phyloP scores from a whole-genome alignment of 2,888 invertebrate species.

The Drosophila atripex region DNA sequence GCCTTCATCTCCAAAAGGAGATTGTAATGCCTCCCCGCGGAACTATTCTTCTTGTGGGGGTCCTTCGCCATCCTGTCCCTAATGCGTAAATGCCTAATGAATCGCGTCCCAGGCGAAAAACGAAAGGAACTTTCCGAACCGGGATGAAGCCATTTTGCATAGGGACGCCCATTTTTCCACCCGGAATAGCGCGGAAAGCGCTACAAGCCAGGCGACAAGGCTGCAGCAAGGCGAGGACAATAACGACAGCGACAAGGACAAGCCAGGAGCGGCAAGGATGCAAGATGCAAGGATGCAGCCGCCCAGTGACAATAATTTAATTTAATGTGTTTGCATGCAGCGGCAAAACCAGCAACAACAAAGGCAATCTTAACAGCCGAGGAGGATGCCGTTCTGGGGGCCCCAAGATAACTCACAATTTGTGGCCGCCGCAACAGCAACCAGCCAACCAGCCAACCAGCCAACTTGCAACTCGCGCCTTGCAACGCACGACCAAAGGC shows the following conservation, averaged over 20 bases:
- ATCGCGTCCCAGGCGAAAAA: slow-evolving; percentile 64
- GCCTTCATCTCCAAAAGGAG: slow-evolving; percentile 2
- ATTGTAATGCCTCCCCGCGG: slow-evolving; percentile 16
- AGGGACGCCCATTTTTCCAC: slow-evolving; percentile 60
- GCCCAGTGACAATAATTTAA: slow-evolving; percentile 75
- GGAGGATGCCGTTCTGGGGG: slow-evolving; percentile 50
- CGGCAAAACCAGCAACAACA: slow-evolving; percentile 23
- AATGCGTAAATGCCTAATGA: slow-evolving; percentile 67
- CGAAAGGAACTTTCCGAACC: slow-evolving; percentile 41
- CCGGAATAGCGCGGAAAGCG: slow-evolving; percentile 36
- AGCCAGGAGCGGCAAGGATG: slow-evolving; percentile 14
- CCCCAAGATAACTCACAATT: slow-evolving; percentile 73
- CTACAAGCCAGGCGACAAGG: slow-evolving; percentile 43
- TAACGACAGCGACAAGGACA: slow-evolving; percentile 39
- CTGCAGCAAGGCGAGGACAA: slow-evolving; percentile 60
- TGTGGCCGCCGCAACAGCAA: slow-evolving; percentile 67
- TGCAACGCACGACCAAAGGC: slow-evolving; percentile 43
- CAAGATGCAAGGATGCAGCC: slow-evolving; percentile 30
- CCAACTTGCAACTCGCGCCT: slow-evolving; percentile 52
- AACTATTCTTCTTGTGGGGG: slow-evolving; percentile 17
- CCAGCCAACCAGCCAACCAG: slow-evolving; percentile 36
- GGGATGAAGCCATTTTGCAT: slow-evolving; percentile 32
- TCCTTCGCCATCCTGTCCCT: slow-evolving; percentile 11
- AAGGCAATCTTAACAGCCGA: slow-evolving; percentile 27
- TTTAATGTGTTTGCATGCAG: slow-evolving; percentile 79